phyloP scores from a whole-genome alignment of 2,797 vertebrate genomes.

The Dallia pectoralis region DNA sequence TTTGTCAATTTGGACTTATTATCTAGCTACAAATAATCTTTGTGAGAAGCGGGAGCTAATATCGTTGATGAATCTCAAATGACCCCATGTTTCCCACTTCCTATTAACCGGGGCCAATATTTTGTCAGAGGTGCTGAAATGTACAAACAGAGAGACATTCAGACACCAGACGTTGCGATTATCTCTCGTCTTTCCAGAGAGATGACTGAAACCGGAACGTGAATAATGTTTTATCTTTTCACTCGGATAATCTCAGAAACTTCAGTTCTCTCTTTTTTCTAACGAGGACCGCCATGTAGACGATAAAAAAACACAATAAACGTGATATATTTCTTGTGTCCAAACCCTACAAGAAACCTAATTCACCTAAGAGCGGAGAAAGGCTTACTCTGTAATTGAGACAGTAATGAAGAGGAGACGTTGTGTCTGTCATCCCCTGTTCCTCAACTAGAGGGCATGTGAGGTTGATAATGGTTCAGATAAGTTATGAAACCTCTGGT shows the following conservation, averaged over 20 bases:
- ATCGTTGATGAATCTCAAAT: neutral
- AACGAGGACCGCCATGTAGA: neutral
- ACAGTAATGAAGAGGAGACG: neutral
- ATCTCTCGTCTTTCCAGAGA: neutral
- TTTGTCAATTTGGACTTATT: slow-evolving; percentile 8
- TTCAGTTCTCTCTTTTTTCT: neutral
- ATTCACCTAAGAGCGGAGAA: neutral
- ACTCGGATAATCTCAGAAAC: too few relatives aligned
- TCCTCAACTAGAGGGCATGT: slow-evolving; percentile 47
- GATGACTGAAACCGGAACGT: neutral
- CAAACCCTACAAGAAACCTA: neutral
- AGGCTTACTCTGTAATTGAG: slow-evolving; percentile 31
- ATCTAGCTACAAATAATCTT: neutral
- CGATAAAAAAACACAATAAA: neutral
- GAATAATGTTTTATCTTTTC: too few relatives aligned
- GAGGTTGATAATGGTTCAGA: slow-evolving; percentile 8
- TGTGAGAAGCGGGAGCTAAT: neutral
- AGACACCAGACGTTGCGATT: neutral
- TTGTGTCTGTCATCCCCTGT: neutral
- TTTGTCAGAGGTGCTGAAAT: neutral
- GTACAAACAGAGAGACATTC: neutral
- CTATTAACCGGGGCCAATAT: neutral
- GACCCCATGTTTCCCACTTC: neutral
- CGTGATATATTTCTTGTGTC: neutral
- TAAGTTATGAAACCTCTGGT: slow-evolving; percentile 54